These are phyloP conservation scores for Pungitius pungitius DNA, from an alignment of 2,113 vertebrate species.

Conservation along the genomic window DNA sequence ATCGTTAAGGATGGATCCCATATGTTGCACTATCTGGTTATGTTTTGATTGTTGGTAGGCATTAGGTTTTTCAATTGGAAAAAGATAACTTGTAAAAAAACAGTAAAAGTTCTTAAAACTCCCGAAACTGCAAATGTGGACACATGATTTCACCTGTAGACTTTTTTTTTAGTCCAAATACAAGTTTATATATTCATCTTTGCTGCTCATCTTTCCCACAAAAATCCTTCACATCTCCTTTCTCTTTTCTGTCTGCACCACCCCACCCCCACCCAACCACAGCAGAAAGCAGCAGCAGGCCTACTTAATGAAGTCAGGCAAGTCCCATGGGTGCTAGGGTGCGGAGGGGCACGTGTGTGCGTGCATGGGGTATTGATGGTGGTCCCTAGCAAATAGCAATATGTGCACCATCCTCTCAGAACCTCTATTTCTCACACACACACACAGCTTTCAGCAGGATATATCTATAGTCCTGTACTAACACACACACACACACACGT, in stretches of 20 bases:
- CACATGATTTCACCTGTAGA: neutral
- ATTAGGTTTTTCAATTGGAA: neutral
- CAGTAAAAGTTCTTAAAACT: neutral
- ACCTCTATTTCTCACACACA: slow-evolving; percentile 28
- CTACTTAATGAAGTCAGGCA: slow-evolving; percentile 65
- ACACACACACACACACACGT: slow-evolving; percentile 28
- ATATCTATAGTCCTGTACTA: slow-evolving; percentile 45
- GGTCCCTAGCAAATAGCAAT: slow-evolving; percentile 53
- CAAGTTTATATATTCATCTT: slow-evolving; percentile 14
- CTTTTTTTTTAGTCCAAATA: neutral
- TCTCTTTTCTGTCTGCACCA: neutral
- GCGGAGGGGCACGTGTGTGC: slow-evolving; percentile 23
- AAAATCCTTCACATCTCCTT: slow-evolving; percentile 1
- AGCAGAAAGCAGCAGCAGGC: slow-evolving; percentile 59
- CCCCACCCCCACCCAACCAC: slow-evolving; percentile 22
- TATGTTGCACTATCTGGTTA: neutral
- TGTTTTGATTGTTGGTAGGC: neutral
- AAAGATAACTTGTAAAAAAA: neutral
- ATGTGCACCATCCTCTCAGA: slow-evolving; percentile 33
- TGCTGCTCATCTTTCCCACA: slow-evolving; percentile 20
- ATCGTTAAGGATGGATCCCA: slow-evolving; percentile 17
- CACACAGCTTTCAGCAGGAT: slow-evolving; percentile 47
- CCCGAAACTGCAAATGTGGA: neutral
- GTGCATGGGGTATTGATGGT: slow-evolving; percentile 49
- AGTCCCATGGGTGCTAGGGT: slow-evolving; percentile 59